These are phyloP conservation scores for Drosophila sordidula DNA, from an alignment of 2,888 invertebrate genomes.

Conservation along the genomic window DNA sequence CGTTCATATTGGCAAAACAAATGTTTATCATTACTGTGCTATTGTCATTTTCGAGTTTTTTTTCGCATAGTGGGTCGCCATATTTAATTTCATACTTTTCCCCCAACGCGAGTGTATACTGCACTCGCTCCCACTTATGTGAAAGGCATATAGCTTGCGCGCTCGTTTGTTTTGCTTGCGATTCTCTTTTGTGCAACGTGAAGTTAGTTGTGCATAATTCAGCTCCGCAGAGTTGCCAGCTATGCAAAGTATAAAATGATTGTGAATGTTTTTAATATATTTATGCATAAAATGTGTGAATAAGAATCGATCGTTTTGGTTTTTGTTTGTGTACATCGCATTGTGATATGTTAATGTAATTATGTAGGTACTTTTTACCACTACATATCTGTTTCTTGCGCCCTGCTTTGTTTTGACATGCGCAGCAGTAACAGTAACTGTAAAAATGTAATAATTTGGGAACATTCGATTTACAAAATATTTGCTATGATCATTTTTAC, in stretches of 20 bases:
- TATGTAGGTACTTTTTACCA: neutral
- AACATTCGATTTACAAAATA: constrained; percentile 8
- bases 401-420: constrained; percentile 64
- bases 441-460: constrained; percentile 3
- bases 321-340: neutral
- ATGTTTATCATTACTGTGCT: constrained; percentile 37
- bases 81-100: constrained; percentile 72
- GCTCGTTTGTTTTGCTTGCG: constrained; percentile 74
- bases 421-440: constrained; percentile 43
- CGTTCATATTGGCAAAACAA: constrained; percentile 19
- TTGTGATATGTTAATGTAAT: neutral
- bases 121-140: constrained; percentile 50
- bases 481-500: neutral
- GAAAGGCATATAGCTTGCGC: constrained; percentile 49
- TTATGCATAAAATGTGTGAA: neutral
- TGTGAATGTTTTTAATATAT: constrained; percentile 5
- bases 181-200: constrained; percentile 77
- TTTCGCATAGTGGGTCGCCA: constrained; percentile 69
- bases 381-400: constrained; percentile 8
- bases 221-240: constrained; percentile 58
- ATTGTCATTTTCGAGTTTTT: constrained; percentile 27
- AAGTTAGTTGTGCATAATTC: constrained; percentile 68
- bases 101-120: constrained; percentile 34
- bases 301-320: neutral
- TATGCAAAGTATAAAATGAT: constrained; percentile 16